These are phyloP conservation scores for Otolemur garnettii DNA, from an alignment of 2,113 vertebrate genomes.

Conservation along the genomic window DNA sequence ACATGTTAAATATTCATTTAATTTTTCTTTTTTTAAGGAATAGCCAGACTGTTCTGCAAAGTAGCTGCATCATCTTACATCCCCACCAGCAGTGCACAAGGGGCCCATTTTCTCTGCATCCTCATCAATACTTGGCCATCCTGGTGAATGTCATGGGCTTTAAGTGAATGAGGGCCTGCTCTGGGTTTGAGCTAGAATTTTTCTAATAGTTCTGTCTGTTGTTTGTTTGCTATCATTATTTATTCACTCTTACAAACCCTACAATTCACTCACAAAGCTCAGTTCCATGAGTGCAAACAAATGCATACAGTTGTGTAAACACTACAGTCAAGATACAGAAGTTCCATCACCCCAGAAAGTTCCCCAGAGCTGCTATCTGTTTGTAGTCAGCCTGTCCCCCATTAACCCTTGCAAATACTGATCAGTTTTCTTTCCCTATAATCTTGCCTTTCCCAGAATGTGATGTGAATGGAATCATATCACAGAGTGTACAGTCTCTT, in stretches of 20 bases:
- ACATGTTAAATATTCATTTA: too few relatives aligned
- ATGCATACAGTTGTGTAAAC: fast-evolving
- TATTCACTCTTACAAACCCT: neutral
- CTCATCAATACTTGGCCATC: neutral
- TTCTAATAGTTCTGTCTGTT: fast-evolving
- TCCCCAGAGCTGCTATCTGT: too few relatives aligned
- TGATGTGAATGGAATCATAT: fast-evolving
- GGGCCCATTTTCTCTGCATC: neutral
- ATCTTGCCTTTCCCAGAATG: neutral
- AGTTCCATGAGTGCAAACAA: neutral
- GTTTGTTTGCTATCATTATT: neutral
- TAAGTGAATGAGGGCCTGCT: fast-evolving
- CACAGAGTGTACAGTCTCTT: neutral
- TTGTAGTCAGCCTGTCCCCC: neutral
- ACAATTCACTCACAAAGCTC: fast-evolving
- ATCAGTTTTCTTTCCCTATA: neutral
- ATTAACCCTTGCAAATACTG: fast-evolving
- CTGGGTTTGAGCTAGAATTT: fast-evolving
- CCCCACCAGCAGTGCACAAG: fast-evolving
- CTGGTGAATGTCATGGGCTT: fast-evolving
- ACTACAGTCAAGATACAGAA: neutral
- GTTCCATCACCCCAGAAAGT: neutral
- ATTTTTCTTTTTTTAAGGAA: neutral
- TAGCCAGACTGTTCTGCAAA: neutral
- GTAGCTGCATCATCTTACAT: too few relatives aligned